Percentiles rank a stretch among this genome's conserved stretches.
Conservation (phyloP, 2,113 vertebrate species). For the Tauraco erythrolophus region DNA sequence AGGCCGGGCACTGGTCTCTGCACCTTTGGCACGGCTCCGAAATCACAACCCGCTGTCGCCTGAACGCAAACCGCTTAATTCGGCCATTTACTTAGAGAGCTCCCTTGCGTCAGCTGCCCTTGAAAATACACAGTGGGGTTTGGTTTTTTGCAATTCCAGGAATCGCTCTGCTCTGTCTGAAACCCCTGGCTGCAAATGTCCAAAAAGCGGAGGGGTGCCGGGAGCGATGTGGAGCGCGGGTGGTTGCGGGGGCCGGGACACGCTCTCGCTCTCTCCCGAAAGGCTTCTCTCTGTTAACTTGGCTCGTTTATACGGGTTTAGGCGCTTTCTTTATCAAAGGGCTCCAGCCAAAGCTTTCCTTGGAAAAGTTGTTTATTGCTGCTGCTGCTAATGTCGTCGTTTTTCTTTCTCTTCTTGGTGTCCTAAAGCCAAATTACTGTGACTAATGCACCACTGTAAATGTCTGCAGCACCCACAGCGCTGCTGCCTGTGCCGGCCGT, state of each 20-base stretch:
- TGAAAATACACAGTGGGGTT: too few species aligned
- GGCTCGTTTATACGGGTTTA: not conserved
- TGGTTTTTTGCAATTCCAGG: not conserved
- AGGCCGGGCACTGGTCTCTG: not conserved
- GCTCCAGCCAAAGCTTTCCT: not conserved
- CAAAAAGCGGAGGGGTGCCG: fast-evolving
- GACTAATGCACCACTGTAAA: not conserved
- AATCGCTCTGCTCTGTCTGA: not conserved
- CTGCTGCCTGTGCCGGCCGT: not conserved
- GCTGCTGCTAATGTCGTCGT: not conserved
- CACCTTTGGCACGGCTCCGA: not conserved
- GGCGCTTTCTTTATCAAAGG: not conserved
- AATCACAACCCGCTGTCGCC: not conserved
- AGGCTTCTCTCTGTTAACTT: not conserved
- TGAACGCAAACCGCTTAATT: not conserved
- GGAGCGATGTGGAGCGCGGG: fast-evolving
- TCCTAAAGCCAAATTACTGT: constrained; percentile 23
- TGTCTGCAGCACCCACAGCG: not conserved
- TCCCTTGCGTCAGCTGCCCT: not conserved
- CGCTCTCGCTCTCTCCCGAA: not conserved
- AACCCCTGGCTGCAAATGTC: not conserved
- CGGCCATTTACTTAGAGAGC: not conserved
- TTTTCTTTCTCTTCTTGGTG: constrained; percentile 25
- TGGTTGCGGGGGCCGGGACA: too few species aligned
- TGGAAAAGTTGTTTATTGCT: not conserved